Conservation (phyloP, 2,888 invertebrate genomes). For the Agriopis leucophaearia region DNA sequence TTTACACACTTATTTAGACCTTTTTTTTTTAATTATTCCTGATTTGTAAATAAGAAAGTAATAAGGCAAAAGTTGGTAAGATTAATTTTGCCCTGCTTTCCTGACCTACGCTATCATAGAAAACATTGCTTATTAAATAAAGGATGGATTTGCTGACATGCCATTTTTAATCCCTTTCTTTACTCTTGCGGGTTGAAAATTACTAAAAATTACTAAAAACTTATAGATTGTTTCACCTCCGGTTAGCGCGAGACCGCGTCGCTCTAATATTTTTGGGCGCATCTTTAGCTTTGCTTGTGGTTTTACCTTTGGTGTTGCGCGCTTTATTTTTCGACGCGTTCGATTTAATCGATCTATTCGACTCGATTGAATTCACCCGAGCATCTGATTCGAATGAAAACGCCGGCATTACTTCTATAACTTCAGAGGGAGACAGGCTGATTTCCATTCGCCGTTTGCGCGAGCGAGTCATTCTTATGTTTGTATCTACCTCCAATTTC, state of each 20-base stretch:
- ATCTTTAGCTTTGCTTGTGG: conserved; percentile 62
- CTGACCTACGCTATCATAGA: neutral
- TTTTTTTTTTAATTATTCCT: too few species aligned
- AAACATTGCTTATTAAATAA: neutral
- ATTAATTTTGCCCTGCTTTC: too few species aligned
- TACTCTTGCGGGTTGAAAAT: neutral
- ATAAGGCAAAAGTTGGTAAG: too few species aligned
- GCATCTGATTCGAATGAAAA: conserved; percentile 76
- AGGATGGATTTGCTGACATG: neutral
- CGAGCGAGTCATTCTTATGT: conserved; percentile 75
- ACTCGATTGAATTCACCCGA: conserved; percentile 67
- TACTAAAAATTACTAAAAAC: conserved; percentile 25
- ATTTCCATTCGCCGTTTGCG: conserved; percentile 70
- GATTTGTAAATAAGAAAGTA: too few species aligned
- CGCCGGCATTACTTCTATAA: conserved; percentile 61
- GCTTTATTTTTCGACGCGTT: conserved; percentile 52
- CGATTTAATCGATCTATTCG: conserved; percentile 60
- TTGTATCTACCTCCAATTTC: conserved; percentile 54
- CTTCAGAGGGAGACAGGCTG: conserved; percentile 74
- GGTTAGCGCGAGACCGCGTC: conserved; percentile 62
- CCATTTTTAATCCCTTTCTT: conserved; percentile 9
- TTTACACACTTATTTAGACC: too few species aligned
- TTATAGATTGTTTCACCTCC: conserved; percentile 66
- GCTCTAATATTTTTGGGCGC: conserved; percentile 56
- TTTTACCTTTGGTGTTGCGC: conserved; percentile 48